Conservation (phyloP, 1,140 invertebrate genomes). For the Ladona fulva region DNA sequence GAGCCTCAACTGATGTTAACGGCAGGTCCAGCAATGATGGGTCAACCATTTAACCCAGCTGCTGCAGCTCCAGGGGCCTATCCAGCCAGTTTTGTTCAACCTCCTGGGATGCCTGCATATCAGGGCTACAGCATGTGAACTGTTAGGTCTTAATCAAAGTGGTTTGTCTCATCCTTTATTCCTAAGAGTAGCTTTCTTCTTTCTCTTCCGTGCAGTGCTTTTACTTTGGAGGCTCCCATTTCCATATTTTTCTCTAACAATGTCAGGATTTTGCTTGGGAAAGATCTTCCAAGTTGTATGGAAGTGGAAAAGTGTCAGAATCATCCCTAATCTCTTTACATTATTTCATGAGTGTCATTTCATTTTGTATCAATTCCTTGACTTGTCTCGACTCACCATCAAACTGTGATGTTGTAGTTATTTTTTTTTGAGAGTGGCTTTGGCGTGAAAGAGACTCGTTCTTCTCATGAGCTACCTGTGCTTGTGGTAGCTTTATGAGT, state of each 20-base stretch:
- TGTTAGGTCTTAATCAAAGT: neutral
- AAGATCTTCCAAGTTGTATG: no score
- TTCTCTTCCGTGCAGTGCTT: neutral
- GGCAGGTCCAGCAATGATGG: conserved; percentile 71
- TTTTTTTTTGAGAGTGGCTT: no score
- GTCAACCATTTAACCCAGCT: conserved; percentile 40
- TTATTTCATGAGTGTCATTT: no score
- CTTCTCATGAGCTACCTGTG: neutral
- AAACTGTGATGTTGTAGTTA: no score
- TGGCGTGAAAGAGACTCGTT: neutral
- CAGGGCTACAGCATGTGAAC: conserved; percentile 59
- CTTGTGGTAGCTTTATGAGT: neutral
- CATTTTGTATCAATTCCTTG: no score
- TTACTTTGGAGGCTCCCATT: neutral
- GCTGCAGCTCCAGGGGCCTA: conserved; percentile 35
- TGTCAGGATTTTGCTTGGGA: no score
- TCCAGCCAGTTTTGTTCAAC: conserved; percentile 38
- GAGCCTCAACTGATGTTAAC: conserved; percentile 95
- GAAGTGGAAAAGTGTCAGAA: no score
- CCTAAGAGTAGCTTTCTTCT: neutral
- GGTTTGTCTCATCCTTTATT: neutral
- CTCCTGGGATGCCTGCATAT: conserved; percentile 47
- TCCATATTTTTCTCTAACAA: no score
- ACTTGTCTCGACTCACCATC: no score
- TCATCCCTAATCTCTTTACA: no score